Evolutionary conservation across 2,113 vertebrate species (phyloP), one percentile per base, ranked within the genome.

Genomic region (pig (Sus scrofa)): DNA sequence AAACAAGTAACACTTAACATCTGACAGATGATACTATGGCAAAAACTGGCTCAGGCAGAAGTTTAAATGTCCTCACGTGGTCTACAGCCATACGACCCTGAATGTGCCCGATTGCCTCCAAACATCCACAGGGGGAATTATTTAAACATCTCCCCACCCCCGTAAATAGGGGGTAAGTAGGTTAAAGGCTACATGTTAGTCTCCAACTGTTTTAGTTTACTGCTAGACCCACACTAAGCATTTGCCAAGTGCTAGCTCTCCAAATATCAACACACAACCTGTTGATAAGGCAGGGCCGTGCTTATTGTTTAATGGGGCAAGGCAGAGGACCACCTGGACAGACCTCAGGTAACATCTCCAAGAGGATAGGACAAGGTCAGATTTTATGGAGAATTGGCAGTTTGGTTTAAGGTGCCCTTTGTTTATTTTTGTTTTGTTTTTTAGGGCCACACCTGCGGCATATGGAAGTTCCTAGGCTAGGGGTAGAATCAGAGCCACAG

Each of bases 361-460:
- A 54, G 39, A 26, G 18, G 18, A 70, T 75, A 58, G 18, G 10
- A 10, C 52, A 50, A 83, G 62, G 12, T 67, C 56, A 39, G 30
- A 70, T 91, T 77, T 86, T 77, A 71, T 20, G 50, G 32, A 44
- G 24, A 77, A 75, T 16, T 87, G 44, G 24, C 77, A 93, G 30
- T 58, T 93, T 87, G 30, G 39, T 71, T 50, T 78, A 81, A 89
- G 39, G 37, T 79, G 27, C 20, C 54, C 73, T 95, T 81, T 89
- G 44, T 44, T 44, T 44, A 8, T 44, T 44, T 44, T 44, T 44
- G 44, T 44, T 44, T 44, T 44, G 44, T 44, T 4, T 44, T 44
- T 44, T 44, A 44, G 8, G 44, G 44, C 44, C 44, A 44, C 8
- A 44, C 44, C 44, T 44, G 44, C 8, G 44, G 44, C 44, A 44